phyloP scores from a whole-genome alignment of 1,140 invertebrate genomes.

The Geopemphigus sp. region DNA sequence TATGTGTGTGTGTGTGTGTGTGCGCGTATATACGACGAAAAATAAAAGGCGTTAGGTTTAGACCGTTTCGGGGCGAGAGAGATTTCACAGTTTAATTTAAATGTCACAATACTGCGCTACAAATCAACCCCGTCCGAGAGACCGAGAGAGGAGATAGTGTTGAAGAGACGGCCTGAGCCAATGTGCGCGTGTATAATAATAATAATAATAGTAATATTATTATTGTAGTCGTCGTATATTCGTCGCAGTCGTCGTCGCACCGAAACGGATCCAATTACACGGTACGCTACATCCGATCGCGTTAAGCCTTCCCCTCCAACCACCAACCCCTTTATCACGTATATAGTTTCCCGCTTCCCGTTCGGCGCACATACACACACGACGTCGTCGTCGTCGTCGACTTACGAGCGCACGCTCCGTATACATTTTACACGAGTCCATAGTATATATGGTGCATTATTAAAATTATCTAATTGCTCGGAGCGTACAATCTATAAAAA shows the following conservation, averaged over 20 bases:
- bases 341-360: background rate
- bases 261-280: conserved; percentile 48
- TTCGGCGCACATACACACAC: background rate
- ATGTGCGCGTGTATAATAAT: background rate
- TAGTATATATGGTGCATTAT: no score
- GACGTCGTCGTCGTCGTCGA: background rate
- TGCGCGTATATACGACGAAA: background rate
- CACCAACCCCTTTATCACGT: background rate
- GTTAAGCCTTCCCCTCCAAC: background rate
- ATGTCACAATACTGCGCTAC: conserved; percentile 28
- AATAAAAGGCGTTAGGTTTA: background rate
- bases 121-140: conserved; percentile 30
- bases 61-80: no score
- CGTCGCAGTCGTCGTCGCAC: conserved; percentile 26
- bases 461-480: no score
- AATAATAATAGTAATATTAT: no score
- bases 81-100: conserved; percentile 39
- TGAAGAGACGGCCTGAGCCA: background rate
- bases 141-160: conserved; percentile 4
- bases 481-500: no score
- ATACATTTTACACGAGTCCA: no score
- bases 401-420: no score
- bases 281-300: conserved; percentile 42
- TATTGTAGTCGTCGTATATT: background rate
- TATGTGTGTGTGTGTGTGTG: no score